A percentile compares a stretch with the other conserved stretches of the same genome.
These are phyloP conservation scores for Centruroides vittatus DNA, from an alignment of 1,140 invertebrate species.

Conservation along the genomic window DNA sequence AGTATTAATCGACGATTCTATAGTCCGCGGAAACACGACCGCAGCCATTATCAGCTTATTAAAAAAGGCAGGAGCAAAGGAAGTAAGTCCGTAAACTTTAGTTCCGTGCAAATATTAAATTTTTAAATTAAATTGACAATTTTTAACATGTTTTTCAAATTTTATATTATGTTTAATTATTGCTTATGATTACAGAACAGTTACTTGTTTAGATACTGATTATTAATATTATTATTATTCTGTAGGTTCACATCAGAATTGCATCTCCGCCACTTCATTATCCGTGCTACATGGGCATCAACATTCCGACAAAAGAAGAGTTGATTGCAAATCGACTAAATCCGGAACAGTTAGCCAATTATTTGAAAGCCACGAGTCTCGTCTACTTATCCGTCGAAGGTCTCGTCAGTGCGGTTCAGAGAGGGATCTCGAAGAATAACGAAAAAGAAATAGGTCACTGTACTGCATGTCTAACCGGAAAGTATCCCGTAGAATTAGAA, in stretches of 20 bases:
- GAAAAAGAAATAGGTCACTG: constrained; percentile 34
- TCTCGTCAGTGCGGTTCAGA: constrained; percentile 64
- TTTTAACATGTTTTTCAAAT: no score
- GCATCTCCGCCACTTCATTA: constrained; percentile 88
- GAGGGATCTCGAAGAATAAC: constrained; percentile 49
- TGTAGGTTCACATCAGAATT: constrained; percentile 83
- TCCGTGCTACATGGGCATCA: constrained; percentile 99
- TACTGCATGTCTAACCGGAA: constrained; percentile 40
- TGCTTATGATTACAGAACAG: no score
- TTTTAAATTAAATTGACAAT: no score
- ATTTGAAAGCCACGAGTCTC: constrained; percentile 83
- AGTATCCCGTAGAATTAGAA: constrained; percentile 35
- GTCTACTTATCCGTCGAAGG: constrained; percentile 90
- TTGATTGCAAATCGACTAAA: constrained; percentile 83
- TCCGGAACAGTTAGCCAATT: constrained; percentile 57
- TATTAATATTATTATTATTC: no score
- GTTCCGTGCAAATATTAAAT: background rate
- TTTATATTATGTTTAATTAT: no score
- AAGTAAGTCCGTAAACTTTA: constrained; percentile 39
- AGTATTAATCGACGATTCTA: constrained; percentile 89
- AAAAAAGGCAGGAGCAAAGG: constrained; percentile 75
- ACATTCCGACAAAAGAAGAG: constrained; percentile 94
- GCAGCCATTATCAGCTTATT: constrained; percentile 85
- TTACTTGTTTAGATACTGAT: no score
- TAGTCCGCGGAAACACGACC: constrained; percentile 92